These are phyloP conservation scores for Aphodius granarius DNA, from an alignment of 2,888 invertebrate genomes.

Conservation along the genomic window DNA sequence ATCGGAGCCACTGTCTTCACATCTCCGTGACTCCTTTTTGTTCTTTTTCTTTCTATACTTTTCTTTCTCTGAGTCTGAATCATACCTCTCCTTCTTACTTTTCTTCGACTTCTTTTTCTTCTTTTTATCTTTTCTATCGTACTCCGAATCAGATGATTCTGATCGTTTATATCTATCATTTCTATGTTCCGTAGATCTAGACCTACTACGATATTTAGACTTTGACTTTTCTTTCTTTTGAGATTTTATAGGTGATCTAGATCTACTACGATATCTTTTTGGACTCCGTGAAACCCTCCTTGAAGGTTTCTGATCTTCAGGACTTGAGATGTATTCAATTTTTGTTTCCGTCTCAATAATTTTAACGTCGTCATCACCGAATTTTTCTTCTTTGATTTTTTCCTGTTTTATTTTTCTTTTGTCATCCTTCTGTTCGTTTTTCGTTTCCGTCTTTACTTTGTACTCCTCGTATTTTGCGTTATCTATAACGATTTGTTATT, in stretches of 20 bases:
- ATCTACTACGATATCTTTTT: background rate
- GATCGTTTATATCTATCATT: background rate
- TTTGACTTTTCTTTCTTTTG: background rate
- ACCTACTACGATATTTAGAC: background rate
- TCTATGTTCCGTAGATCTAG: background rate
- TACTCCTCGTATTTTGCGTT: constrained; percentile 72
- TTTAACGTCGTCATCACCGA: background rate
- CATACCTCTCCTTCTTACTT: background rate
- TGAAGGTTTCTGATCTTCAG: background rate
- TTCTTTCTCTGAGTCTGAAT: background rate
- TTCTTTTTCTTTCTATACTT: background rate
- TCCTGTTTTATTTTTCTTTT: background rate
- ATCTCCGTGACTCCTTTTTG: background rate
- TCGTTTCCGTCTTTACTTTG: constrained; percentile 27
- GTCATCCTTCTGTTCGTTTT: constrained; percentile 36
- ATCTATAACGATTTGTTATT: constrained; percentile 57
- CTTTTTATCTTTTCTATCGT: background rate
- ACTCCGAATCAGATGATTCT: background rate
- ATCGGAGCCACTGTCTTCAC: background rate
- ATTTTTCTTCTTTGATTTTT: background rate
- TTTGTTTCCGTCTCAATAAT: background rate
- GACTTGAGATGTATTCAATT: background rate
- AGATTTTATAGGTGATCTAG: background rate
- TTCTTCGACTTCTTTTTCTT: background rate
- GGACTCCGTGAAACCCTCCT: background rate